These are phyloP conservation scores for Nyctereutes procyonoides DNA, from an alignment of 2,113 vertebrate genomes.

Conservation along the genomic window DNA sequence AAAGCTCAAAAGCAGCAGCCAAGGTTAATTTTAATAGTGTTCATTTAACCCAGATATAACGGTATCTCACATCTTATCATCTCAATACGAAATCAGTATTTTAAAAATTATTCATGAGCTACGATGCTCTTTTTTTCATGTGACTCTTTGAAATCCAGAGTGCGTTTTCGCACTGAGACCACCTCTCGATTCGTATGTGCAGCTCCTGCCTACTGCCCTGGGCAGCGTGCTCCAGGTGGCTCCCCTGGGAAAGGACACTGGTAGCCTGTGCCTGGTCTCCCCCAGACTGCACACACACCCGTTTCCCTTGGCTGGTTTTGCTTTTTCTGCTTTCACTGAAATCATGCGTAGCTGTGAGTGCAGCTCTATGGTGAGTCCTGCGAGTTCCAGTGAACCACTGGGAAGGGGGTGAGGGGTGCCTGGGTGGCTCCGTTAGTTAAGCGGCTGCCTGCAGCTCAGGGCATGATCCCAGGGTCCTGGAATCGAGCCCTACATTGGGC, in stretches of 20 bases:
- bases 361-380: background rate
- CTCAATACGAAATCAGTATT: background rate
- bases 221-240: fast-evolving
- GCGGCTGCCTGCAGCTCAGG: too few relatives aligned
- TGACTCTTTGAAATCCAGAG: fast-evolving
- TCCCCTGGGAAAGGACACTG: fast-evolving
- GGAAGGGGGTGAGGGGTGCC: too few relatives aligned
- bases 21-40: background rate
- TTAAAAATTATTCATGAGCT: background rate
- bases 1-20: background rate
- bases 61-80: background rate
- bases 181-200: fast-evolving
- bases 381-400: background rate
- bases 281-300: background rate
- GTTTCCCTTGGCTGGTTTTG: background rate
- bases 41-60: background rate
- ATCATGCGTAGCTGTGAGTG: fast-evolving
- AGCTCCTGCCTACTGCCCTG: fast-evolving
- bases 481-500: too few relatives aligned
- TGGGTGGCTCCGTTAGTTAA: too few relatives aligned
- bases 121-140: background rate
- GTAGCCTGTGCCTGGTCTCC: fast-evolving
- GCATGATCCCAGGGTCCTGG: too few relatives aligned
- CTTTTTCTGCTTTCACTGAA: background rate
- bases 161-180: fast-evolving